Base-by-base conservation (phyloP, 1,140 invertebrate genomes). In the Heliconius eleuchia region DNA sequence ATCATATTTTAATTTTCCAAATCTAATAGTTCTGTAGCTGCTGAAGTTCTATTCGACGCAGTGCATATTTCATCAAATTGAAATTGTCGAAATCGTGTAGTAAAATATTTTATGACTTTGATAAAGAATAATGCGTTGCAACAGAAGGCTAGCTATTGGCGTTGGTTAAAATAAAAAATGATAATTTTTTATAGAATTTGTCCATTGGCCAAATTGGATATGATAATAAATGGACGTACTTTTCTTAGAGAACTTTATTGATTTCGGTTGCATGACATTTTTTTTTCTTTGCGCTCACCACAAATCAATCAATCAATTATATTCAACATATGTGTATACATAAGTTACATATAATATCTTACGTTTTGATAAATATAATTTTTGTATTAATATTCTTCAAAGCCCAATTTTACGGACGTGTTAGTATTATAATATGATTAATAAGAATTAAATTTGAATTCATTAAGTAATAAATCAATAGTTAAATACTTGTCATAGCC, bases 81-180 rank as follows among this genome's bases (percentile, higher is more conserved):
- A 70, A 77, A 77, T 77, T 80, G 79, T 77, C 79, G 79, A 80
- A 80, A 80, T 80, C 71, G 72, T 39, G 71, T 75, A 74, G 74
- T 82, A 78, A 77, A 77, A 77, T 73, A 71, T 79, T 83, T 83
- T 83, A 83, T 77, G 79, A 79, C 57, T 60, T 57, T 73, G 82
- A 83, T 83, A 83, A 83, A 70, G 78, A 77, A 80, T 75, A 80
- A 80, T 82, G 79, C 72, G 79, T 82, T 80, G 78, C 76, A 30
- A 66, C 60, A 66, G 46, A 27, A n/a, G 5, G 77, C 60, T 50
- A 79, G 72, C 73, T 66, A 80, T 74, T 80, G 76, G 71, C 30
- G 42, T 60, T 60, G 57, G 27, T 13, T 71, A 76, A 76, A 60
- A 76, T 76, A 70, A 27, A 76, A 18, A 42, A 60, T 9, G 57